Evolutionary conservation across 2,888 invertebrate species (phyloP).

Genomic region (Oscheius onirici): DNA sequence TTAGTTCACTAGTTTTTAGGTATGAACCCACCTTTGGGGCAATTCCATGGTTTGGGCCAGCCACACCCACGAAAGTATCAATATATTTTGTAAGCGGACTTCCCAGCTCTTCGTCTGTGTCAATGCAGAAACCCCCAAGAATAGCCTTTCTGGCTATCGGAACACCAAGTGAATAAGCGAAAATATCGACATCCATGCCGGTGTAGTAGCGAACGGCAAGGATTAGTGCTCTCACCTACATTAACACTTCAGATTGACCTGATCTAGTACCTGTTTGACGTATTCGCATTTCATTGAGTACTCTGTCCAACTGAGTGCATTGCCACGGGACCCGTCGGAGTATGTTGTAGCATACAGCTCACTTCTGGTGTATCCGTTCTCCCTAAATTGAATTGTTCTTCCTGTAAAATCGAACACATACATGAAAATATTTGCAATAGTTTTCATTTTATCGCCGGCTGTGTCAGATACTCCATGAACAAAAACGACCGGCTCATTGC

Average conservation of each 20-base stretch:
- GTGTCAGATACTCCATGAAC: constrained; percentile 70
- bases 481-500: constrained; percentile 64
- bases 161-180: constrained; percentile 70
- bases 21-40: constrained; percentile 34
- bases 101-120: constrained; percentile 63
- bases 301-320: constrained; percentile 64
- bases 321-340: constrained; percentile 68
- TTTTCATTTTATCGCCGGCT: constrained; percentile 62
- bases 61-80: constrained; percentile 67
- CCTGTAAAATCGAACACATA: constrained; percentile 6
- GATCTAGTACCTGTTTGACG: constrained; percentile 63
- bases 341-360: constrained; percentile 70
- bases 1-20: background rate
- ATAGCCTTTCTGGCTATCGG: constrained; percentile 68
- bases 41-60: constrained; percentile 69
- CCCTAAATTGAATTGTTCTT: constrained; percentile 45
- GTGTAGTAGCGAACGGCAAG: constrained; percentile 70
- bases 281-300: constrained; percentile 70
- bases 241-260: background rate
- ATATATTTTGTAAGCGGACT: constrained; percentile 57
- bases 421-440: constrained; percentile 55
- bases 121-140: constrained; percentile 67
- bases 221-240: constrained; percentile 66
- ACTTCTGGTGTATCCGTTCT: constrained; percentile 57
- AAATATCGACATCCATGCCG: constrained; percentile 65